A percentile compares a stretch with the other conserved stretches of the same genome.
Evolutionary conservation across 1,140 invertebrate genomes (phyloP).

Genomic region (Solenopsis fugax): DNA sequence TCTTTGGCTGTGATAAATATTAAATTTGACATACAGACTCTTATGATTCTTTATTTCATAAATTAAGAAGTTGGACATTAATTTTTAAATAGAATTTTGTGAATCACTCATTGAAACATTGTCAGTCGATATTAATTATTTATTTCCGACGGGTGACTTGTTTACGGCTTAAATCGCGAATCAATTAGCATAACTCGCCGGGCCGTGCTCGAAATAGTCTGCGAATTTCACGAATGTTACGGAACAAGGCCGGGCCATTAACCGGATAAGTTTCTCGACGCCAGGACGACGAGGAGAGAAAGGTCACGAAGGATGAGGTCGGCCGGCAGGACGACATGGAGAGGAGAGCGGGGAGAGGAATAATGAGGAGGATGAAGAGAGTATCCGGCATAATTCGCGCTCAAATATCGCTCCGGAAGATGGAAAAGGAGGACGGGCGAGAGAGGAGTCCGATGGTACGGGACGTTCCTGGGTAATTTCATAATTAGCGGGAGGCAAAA

Average conservation of each 20-base stretch:
- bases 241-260: slow-evolving; percentile 65
- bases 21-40: background rate
- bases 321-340: background rate
- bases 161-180: slow-evolving; percentile 42
- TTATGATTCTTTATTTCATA: background rate
- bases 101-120: background rate
- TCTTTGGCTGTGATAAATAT: background rate
- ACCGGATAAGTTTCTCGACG: slow-evolving; percentile 70
- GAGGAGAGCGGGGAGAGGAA: slow-evolving; percentile 42
- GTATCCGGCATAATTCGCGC: slow-evolving; percentile 76
- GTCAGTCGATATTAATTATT: slow-evolving; percentile 21
- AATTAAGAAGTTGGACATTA: background rate
- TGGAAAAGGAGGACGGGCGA: slow-evolving; percentile 48
- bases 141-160: slow-evolving; percentile 15
- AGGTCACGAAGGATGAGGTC: slow-evolving; percentile 53
- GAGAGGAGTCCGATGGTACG: slow-evolving; percentile 27
- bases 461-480: slow-evolving; percentile 72
- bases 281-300: slow-evolving; percentile 39
- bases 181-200: slow-evolving; percentile 53
- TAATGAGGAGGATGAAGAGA: slow-evolving; percentile 78
- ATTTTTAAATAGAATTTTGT: background rate
- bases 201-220: slow-evolving; percentile 47
- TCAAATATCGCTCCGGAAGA: slow-evolving; percentile 69
- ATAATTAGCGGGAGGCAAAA: slow-evolving; percentile 73
- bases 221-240: slow-evolving; percentile 60